A percentile compares a stretch with the other conserved stretches of the same genome.
phyloP scores from a whole-genome alignment of 2,113 vertebrate species.

The Sakesphorus luctuosus region DNA sequence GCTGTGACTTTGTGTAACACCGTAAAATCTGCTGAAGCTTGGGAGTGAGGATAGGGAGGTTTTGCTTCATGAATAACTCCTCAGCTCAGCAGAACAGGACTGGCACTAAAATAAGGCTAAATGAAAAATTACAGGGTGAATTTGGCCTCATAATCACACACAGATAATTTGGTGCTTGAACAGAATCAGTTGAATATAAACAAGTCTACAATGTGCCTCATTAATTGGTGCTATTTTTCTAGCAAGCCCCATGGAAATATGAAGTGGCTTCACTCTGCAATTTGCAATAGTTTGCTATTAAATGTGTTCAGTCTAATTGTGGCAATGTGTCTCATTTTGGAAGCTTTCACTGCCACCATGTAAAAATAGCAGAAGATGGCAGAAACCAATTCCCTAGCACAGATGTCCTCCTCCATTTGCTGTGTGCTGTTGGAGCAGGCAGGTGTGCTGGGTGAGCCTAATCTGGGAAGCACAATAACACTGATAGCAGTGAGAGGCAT shows the following conservation, averaged over 20 bases:
- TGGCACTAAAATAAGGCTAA: constrained; percentile 48
- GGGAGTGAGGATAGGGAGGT: background rate
- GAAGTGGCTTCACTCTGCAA: constrained; percentile 54
- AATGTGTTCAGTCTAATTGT: constrained; percentile 5
- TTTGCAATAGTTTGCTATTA: constrained; percentile 22
- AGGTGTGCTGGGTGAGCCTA: background rate
- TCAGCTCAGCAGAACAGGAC: background rate
- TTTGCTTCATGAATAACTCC: background rate
- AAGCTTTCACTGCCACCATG: constrained; percentile 30
- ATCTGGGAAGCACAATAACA: accelerated
- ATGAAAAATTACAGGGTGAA: constrained; percentile 57
- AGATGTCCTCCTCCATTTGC: constrained; percentile 50
- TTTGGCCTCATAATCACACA: constrained; percentile 43
- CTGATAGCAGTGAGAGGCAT: background rate
- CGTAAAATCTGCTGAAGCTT: background rate
- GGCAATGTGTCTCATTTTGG: background rate
- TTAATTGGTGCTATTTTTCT: constrained; percentile 61
- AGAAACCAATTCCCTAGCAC: constrained; percentile 28
- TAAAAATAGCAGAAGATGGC: constrained; percentile 51
- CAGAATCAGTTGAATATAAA: constrained; percentile 40
- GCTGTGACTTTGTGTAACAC: background rate
- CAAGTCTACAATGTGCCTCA: constrained; percentile 39
- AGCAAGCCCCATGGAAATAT: constrained; percentile 34
- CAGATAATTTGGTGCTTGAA: constrained; percentile 55
- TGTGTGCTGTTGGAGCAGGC: background rate